Conservation (phyloP, 2,888 invertebrate genomes). For the Cacoxenus indagator region DNA sequence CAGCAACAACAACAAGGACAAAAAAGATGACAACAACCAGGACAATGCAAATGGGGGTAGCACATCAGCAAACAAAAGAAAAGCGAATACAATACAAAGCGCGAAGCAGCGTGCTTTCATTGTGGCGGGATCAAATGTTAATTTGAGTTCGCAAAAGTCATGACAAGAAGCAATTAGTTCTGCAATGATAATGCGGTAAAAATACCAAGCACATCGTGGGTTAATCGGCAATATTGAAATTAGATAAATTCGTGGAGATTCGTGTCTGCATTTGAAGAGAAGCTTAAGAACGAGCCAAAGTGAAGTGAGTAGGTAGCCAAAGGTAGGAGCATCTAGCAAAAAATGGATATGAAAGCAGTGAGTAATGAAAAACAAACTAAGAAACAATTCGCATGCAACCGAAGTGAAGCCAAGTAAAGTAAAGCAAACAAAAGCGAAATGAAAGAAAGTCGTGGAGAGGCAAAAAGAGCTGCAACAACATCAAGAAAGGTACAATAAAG, state of each 20-base stretch:
- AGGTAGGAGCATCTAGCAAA: constrained; percentile 19
- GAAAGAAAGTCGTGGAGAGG: neutral
- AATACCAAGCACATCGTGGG: too few species aligned
- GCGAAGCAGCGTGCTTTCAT: neutral
- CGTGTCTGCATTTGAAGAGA: too few species aligned
- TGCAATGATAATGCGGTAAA: constrained; percentile 6
- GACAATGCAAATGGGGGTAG: neutral
- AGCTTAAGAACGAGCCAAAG: neutral
- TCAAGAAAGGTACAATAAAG: neutral
- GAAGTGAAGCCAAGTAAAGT: neutral
- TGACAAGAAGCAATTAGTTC: constrained; percentile 56
- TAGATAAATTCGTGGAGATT: too few species aligned
- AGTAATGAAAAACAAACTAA: constrained; percentile 21
- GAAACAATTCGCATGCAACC: too few species aligned
- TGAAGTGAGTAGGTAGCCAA: neutral
- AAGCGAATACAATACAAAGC: constrained; percentile 3
- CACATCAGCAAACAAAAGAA: constrained; percentile 1
- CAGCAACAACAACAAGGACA: neutral
- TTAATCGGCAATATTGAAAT: too few species aligned
- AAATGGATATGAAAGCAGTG: constrained; percentile 21
- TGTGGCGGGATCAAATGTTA: constrained; percentile 55
- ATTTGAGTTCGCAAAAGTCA: constrained; percentile 50
- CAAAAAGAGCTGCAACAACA: neutral
- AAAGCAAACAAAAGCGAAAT: neutral
- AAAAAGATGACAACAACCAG: neutral